Base-by-base conservation (phyloP, 2,113 vertebrate genomes). In the Oncorhynchus tshawytscha region DNA sequence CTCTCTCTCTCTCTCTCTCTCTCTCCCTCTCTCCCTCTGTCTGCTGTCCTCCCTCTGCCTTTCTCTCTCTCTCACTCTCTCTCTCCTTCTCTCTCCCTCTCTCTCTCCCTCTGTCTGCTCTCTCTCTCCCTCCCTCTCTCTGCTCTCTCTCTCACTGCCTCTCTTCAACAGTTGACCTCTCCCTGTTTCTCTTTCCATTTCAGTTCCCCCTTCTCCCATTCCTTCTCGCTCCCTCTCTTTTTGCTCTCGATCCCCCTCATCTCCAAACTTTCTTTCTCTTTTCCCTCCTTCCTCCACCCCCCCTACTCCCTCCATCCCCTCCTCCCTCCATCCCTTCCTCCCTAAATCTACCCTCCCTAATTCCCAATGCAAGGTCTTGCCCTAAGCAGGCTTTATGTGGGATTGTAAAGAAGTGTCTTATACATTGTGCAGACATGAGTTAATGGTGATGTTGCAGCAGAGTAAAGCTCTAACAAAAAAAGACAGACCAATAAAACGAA, bases 351-450 rank as follows among this genome's bases (percentile, higher is more conserved):
- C 83, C 49, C 24, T 76, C 78, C 31, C 20, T 71, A 8, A 81
- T 72, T 76, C 80, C 76, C 71, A 57, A 45, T 20, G 3, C 34
- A 48, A 16, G 51, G 39, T 75, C 71, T 88, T 82, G 68, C 73
- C n/a, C 7, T 70, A 2, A 11, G 22, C 39, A 59, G 74, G 12
- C 13, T 45, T 39, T 64, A 75, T 12, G 22, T 24, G 75, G 82
- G 67, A 79, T 81, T 86, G 80, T 82, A 82, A 87, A 88, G 80
- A 84, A 84, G 78, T 76, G 76, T 82, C 73, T 83, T 65, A 54
- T 79, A 83, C 79, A 77, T 29, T 73, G 84, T 76, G 67, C 78
- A 87, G 72, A 85, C 82, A 77, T 67, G 68, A 69, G 29, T 31
- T 39, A 34, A 67, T 67, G 80, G 69, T 73, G 72, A 81, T 74